Conservation (phyloP, 2,113 vertebrate species). For the Rattus rattus region DNA sequence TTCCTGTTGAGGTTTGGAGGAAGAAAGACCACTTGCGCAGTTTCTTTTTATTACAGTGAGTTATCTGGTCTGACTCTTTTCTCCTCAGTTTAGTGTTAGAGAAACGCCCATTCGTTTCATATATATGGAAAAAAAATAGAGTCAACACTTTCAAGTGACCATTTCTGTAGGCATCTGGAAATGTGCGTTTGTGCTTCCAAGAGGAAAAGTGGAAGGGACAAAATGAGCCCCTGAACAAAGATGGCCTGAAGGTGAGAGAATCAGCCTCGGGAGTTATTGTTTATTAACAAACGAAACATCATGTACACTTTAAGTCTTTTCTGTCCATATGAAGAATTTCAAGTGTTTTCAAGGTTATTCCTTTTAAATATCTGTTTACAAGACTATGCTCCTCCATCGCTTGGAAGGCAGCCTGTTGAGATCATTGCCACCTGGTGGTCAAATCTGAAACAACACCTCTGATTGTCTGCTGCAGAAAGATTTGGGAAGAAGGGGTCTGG, state of each 20-base stretch:
- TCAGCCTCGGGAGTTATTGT: slow-evolving; percentile 8
- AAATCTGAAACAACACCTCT: slow-evolving; percentile 31
- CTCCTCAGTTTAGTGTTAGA: slow-evolving; percentile 25
- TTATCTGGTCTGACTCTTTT: not conserved
- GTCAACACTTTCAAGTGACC: not conserved
- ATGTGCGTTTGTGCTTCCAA: not conserved
- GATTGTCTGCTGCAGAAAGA: not conserved
- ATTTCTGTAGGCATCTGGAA: not conserved
- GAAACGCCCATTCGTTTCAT: slow-evolving; percentile 16
- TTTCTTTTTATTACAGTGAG: slow-evolving; percentile 41
- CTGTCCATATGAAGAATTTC: not conserved
- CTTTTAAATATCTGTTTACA: not conserved
- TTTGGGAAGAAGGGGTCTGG: not conserved
- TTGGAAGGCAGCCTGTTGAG: not conserved
- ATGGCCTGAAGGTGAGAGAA: not conserved
- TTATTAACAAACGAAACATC: slow-evolving; percentile 1
- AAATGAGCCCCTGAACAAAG: not conserved
- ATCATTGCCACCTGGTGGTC: slow-evolving; percentile 50
- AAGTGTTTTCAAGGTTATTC: not conserved
- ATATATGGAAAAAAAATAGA: not conserved
- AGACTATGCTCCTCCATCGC: not conserved
- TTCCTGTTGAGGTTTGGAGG: not conserved
- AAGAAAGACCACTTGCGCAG: not conserved
- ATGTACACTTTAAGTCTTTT: not conserved
- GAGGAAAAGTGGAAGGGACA: not conserved